Evolutionary conservation across 2,888 invertebrate genomes (phyloP).

Genomic region (Phorcus lineatus): DNA sequence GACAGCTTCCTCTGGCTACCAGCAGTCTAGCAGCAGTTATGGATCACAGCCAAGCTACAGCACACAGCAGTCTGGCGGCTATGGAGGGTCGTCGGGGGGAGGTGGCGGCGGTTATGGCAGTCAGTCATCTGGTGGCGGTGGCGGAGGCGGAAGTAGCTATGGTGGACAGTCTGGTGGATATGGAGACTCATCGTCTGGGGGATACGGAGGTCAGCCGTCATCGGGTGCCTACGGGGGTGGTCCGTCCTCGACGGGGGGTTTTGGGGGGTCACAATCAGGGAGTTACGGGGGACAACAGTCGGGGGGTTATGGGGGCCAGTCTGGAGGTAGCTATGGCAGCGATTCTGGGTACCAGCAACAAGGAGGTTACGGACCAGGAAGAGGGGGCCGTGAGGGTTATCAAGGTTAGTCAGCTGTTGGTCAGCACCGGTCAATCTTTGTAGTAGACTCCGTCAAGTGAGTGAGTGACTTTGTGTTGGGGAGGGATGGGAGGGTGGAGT

Average conservation of each 20-base stretch:
- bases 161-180: conserved; percentile 35
- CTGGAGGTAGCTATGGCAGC: conserved; percentile 5
- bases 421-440: not conserved
- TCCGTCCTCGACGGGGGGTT: conserved; percentile 25
- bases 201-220: conserved; percentile 10
- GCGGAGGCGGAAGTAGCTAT: conserved; percentile 49
- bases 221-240: conserved; percentile 25
- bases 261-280: conserved; percentile 4
- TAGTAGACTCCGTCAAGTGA: not conserved
- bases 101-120: conserved; percentile 38
- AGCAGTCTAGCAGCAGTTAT: not conserved
- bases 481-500: not conserved
- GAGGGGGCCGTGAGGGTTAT: conserved; percentile 11
- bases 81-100: conserved; percentile 34
- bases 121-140: conserved; percentile 38
- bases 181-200: conserved; percentile 14
- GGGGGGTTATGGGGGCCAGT: conserved; percentile 3
- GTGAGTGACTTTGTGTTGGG: not conserved
- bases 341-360: conserved; percentile 9
- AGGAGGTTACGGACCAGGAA: conserved; percentile 8
- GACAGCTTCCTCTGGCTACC: not conserved
- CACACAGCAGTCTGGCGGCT: conserved; percentile 27
- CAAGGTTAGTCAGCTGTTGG: not conserved
- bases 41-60: conserved; percentile 28
- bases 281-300: not conserved